phyloP scores from a whole-genome alignment of 2,113 vertebrate genomes.

The Pao palembangensis region DNA sequence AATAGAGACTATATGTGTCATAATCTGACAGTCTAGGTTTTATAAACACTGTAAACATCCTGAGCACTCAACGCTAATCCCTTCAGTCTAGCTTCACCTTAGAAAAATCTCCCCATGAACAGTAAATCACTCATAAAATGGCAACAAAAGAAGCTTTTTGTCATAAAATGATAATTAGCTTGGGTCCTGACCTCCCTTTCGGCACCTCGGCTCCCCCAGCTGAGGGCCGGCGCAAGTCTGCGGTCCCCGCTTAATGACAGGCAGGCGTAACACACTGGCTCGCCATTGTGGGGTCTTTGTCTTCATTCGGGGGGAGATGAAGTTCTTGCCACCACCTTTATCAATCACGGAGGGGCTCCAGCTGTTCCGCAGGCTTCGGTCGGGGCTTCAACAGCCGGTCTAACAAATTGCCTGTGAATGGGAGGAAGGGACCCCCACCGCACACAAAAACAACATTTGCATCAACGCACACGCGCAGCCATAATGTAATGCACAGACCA shows the following conservation, averaged over 20 bases:
- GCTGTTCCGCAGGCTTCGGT: constrained; percentile 96
- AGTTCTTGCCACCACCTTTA: constrained; percentile 96
- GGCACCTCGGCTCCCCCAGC: constrained; percentile 88
- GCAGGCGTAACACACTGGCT: constrained; percentile 92
- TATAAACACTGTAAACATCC: constrained; percentile 29
- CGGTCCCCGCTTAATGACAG: constrained; percentile 95
- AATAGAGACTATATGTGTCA: too few relatives aligned
- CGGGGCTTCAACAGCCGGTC: constrained; percentile 91
- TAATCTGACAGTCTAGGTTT: neutral
- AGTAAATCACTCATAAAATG: constrained; percentile 81
- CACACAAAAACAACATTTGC: constrained; percentile 30
- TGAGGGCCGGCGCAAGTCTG: constrained; percentile 89
- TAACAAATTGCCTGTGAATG: constrained; percentile 99
- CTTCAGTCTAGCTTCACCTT: constrained; percentile 42
- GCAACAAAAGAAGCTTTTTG: constrained; percentile 79
- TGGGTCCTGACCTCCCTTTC: constrained; percentile 91
- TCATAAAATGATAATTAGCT: constrained; percentile 79
- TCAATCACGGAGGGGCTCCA: constrained; percentile 99
- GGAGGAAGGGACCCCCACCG: constrained; percentile 76
- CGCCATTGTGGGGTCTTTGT: constrained; percentile 96
- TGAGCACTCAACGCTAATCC: constrained; percentile 30
- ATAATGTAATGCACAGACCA: constrained; percentile 8
- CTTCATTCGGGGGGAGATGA: constrained; percentile 97
- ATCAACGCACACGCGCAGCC: constrained; percentile 19
- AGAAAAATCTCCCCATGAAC: constrained; percentile 76